These are phyloP conservation scores for Philypnodon macrostomus DNA, from an alignment of 2,797 vertebrate species.

Conservation along the genomic window DNA sequence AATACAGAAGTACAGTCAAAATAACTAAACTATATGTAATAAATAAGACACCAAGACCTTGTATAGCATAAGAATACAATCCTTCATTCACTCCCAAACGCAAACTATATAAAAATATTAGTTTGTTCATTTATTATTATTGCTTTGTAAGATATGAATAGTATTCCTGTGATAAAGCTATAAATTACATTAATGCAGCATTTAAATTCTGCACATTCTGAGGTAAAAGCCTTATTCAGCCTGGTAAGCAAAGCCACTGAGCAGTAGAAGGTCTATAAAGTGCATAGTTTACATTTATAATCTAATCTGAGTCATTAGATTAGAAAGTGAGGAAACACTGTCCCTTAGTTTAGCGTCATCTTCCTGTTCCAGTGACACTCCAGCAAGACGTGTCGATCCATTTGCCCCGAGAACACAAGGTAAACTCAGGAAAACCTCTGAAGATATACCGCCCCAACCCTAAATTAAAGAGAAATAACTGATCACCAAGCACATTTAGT, in stretches of 20 bases:
- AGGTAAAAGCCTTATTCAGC: too few species aligned
- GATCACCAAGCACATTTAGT: not conserved
- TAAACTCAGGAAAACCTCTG: conserved; percentile 92
- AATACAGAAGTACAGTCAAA: too few species aligned
- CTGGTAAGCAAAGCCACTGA: too few species aligned
- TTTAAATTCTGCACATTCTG: not conserved
- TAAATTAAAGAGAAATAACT: conserved; percentile 23
- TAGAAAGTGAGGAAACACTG: conserved; percentile 80
- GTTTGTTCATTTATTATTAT: too few species aligned
- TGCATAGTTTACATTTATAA: conserved; percentile 55
- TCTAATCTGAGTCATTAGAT: conserved; percentile 84
- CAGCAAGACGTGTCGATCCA: conserved; percentile 81
- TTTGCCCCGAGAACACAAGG: conserved; percentile 85
- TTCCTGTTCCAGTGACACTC: conserved; percentile 67
- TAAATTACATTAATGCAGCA: not conserved
- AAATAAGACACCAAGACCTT: too few species aligned
- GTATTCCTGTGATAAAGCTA: not conserved
- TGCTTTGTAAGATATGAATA: too few species aligned
- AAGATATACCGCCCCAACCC: conserved; percentile 77
- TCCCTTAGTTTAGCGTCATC: conserved; percentile 81
- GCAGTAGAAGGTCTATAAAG: not conserved
- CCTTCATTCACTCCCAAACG: too few species aligned
- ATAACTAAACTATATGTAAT: too few species aligned
- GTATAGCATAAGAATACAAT: too few species aligned
- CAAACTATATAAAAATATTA: too few species aligned